Base-by-base conservation (phyloP, 2,113 vertebrate species). In the Hyaena hyaena region DNA sequence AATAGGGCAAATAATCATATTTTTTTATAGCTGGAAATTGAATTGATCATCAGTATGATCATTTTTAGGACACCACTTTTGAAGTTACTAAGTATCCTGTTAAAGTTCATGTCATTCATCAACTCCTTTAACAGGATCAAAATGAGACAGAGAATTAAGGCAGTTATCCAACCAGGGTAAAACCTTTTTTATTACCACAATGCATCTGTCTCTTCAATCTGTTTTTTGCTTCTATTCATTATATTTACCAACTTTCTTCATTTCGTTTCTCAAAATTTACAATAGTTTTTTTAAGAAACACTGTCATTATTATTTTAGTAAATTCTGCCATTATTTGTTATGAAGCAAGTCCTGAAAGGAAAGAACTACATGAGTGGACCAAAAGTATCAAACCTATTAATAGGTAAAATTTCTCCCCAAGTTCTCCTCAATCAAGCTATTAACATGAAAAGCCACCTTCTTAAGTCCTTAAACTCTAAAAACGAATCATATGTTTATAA, bases 311-410 rank as follows among this genome's bases (percentile, higher is more conserved):
- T 39, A 39, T 39, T 39, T 39, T 39, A 39, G 63, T 39, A 84
- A 79, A 92, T 33, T 63, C 88, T 83, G n/a, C 10, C 11, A n/a
- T 53, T 84, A 4, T 86, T 66, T 84, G 6, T 86, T 66, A 77
- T 55, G 58, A 86, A 86, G 86, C 26, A 89, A 94, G 45, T 73
- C 48, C 48, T 65, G 23, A 93, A 48, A 81, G 82, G 55, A 94
- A 43, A 14, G 35, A 80, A 48, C 48, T 68, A 66, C 3, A 11
- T 66, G 74, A 80, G n/a, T 53, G 33, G 9, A 50, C 0, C 65
- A 39, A 81, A 92, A 94, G 8, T 28, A 66, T 26, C 35, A 89
- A 76, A 7, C 2, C 28, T 45, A 1, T 43, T 69, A 35, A 58
- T 7, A 74, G 11, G 28, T 28, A 45, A 81, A 92, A 88, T 81